These are phyloP conservation scores for Chionomys nivalis DNA, from an alignment of 2,113 vertebrate genomes.

Conservation along the genomic window DNA sequence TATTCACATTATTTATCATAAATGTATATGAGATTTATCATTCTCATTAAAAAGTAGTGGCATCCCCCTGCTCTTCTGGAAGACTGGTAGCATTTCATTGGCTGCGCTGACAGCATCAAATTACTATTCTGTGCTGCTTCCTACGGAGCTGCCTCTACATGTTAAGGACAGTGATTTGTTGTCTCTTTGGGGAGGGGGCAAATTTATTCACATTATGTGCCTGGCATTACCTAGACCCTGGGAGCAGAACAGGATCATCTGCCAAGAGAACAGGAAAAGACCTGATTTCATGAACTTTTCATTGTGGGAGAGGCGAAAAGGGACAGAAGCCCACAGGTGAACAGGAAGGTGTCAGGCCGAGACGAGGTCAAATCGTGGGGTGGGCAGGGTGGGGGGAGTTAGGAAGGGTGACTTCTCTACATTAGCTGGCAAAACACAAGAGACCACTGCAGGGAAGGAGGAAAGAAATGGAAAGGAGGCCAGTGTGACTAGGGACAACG, in stretches of 20 bases:
- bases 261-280: background rate
- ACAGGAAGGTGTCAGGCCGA: background rate
- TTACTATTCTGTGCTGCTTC: background rate
- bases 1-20: slow-evolving; percentile 4
- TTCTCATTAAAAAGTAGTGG: background rate
- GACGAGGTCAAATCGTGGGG: background rate
- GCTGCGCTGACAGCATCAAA: background rate
- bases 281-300: background rate
- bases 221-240: background rate
- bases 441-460: background rate
- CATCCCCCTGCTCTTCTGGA: background rate
- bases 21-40: background rate
- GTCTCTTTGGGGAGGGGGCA: background rate
- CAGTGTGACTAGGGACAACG: too few species aligned
- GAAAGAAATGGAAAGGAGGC: background rate
- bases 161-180: background rate
- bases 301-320: background rate
- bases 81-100: background rate
- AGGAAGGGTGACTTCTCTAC: background rate
- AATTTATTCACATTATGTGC: background rate
- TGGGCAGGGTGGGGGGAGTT: background rate
- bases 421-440: background rate
- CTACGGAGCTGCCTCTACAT: background rate
- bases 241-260: background rate
- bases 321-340: background rate